Evolutionary conservation across 2,797 vertebrate species (phyloP).

Genomic region (Enteromius fasciolatus): DNA sequence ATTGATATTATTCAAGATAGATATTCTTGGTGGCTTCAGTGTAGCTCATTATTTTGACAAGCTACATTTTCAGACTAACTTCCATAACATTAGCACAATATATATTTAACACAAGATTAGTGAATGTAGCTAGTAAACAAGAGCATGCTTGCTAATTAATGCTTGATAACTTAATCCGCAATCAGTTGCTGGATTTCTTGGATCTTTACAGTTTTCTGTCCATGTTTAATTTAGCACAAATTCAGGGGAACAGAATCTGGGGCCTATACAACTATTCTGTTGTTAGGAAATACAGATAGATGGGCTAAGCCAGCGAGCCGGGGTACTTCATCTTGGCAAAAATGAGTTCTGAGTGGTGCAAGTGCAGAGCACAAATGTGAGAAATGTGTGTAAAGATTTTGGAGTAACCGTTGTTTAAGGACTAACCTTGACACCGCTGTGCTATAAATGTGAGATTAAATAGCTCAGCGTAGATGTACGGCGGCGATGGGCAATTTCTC

Average conservation of each 20-base stretch:
- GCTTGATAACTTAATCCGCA: not conserved
- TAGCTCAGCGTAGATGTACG: slow-evolving; percentile 73
- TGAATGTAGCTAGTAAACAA: not conserved
- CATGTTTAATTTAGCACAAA: not conserved
- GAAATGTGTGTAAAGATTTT: slow-evolving; percentile 51
- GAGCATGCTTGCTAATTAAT: not conserved
- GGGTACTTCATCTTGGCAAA: slow-evolving; percentile 29
- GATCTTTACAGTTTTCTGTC: slow-evolving; percentile 1
- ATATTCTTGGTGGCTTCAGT: not conserved
- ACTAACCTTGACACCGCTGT: slow-evolving; percentile 60
- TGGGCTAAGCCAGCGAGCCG: slow-evolving; percentile 18
- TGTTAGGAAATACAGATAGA: slow-evolving; percentile 37
- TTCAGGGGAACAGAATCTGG: not conserved
- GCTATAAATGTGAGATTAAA: slow-evolving; percentile 78
- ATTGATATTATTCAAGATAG: not conserved
- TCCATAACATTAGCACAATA: not conserved
- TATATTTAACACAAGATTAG: not conserved
- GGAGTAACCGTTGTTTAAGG: slow-evolving; percentile 60
- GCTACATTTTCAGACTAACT: not conserved
- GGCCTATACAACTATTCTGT: not conserved
- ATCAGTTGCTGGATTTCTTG: not conserved
- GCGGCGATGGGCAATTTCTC: slow-evolving; percentile 64
- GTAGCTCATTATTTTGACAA: not conserved
- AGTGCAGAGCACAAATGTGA: slow-evolving; percentile 53
- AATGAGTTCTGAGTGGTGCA: slow-evolving; percentile 47